Base-by-base conservation (phyloP, 2,888 invertebrate species). In the Tineola bisselliella region DNA sequence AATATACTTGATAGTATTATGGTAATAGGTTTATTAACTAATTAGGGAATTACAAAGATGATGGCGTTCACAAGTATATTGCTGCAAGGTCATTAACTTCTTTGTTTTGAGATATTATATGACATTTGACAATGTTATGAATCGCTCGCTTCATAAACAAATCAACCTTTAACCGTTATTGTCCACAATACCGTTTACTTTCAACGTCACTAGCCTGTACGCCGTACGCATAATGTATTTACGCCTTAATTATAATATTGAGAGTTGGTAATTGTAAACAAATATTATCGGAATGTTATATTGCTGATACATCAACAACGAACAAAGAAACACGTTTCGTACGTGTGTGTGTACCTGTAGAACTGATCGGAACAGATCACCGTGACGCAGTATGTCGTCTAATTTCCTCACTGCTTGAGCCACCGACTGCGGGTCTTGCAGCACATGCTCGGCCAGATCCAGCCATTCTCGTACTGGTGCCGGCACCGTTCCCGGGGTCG, bases 291-390 rank as follows among this genome's bases (percentile, higher is more conserved):
- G 10, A 38, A 38, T 38, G 38, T 38, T 38, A 38, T 25, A 25
- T 25, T 25, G 25, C 6, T 25, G 6, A 25, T 25, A n/a, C 38
- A 38, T 6, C 2, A 25, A 25, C 12, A n/a, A 25, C 25, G 6
- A 25, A 25, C 12, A n/a, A 25, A 25, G 25, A 25, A 25, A 25
- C 25, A 25, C 25, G 25, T 25, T 25, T 25, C 25, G 25, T 25
- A 25, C 25, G 25, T 25, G 25, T 6, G 25, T 25, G 25, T 59
- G 56, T 89, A 94, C 94, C 93, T 92, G 84, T 68, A 89, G 77
- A 15, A 89, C 90, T 13, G 89, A 88, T 67, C 90, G 87, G 79
- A 92, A 93, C 66, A 93, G 74, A 65, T 90, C 88, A 61, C 92
- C 91, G 66, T 89, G 87, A 60, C 89, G 87, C 72, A 92, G 88